Base-by-base conservation (phyloP, 1,140 invertebrate genomes). In the Leucophenga varia region DNA sequence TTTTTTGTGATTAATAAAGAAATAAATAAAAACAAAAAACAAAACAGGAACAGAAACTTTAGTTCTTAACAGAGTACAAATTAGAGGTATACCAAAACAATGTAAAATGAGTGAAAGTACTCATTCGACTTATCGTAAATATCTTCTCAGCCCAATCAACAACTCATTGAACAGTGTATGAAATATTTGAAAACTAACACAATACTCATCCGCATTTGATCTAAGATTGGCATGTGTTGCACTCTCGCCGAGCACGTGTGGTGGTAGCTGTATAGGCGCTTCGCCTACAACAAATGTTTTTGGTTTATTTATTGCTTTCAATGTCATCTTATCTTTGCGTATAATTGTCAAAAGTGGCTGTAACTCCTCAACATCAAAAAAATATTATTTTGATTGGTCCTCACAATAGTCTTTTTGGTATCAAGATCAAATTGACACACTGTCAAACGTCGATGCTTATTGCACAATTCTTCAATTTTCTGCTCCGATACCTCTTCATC, bases 371-470 rank as follows among this genome's bases (percentile, higher is more conserved):
- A 82, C 76, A 0, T 79, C 82, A 61, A 92, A 85, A 54, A 84
- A 28, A 82, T 82, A 68, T 91, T 88, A 43, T 79, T 74, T 37
- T 82, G 70, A 39, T 91, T 84, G 65, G 87, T 91, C 54, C 93
- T 82, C 2, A 98, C 81, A 12, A 95, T 88, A 72, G 95, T 96
- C 60, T 86, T 88, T 76, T 94, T 94, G 30, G 90, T 87, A 41
- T 86, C 89, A 65, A 96, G 92, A 76, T 97, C 94, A 40, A 97
- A 80, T 56, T 87, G 88, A 61, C 95, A 90, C 37, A 98, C 94
- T 3, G 98, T 95, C 54, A 86, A 82, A 3, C 98, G 78, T n/a
- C 96, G 79, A 76, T 98, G 91, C 67, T 96, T 96, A 17, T 97
- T 79, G 38, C 96, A 79, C 32, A 97, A 78, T 56, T 89, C 85